Conservation (phyloP, 2,113 vertebrate genomes). For the Erinaceus europaeus region DNA sequence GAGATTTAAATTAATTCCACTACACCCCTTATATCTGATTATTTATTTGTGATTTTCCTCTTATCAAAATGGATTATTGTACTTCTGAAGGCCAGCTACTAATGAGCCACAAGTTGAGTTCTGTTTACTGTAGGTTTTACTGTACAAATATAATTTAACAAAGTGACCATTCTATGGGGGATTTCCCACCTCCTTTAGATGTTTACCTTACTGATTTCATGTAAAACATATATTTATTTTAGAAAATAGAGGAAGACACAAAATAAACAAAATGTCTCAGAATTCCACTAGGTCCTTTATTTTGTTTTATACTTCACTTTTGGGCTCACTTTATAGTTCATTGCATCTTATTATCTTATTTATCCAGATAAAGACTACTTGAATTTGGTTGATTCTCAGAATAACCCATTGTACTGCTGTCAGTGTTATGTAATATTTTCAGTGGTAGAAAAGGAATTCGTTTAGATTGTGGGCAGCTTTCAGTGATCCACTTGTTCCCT, state of each 20-base stretch:
- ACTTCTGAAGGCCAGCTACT: constrained; percentile 7
- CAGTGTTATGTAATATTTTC: constrained; percentile 2
- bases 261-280: constrained; percentile 16
- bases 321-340: neutral
- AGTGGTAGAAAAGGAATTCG: neutral
- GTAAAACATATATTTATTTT: neutral
- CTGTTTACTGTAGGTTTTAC: constrained; percentile 35
- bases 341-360: constrained; percentile 21
- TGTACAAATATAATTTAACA: neutral
- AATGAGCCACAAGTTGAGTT: constrained; percentile 1
- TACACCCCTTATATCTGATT: neutral
- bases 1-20: constrained; percentile 34
- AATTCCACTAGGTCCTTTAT: constrained; percentile 22
- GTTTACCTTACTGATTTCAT: neutral
- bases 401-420: constrained; percentile 28
- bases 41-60: neutral
- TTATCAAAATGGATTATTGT: constrained; percentile 32
- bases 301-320: constrained; percentile 17
- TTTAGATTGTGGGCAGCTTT: constrained; percentile 15
- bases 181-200: constrained; percentile 9
- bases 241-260: constrained; percentile 25
- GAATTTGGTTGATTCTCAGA: too few relatives aligned
- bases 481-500: constrained; percentile 9
- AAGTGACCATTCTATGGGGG: neutral
- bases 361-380: neutral